Evolutionary conservation across 1,140 invertebrate genomes (phyloP).

Genomic region (Nomia melanderi): DNA sequence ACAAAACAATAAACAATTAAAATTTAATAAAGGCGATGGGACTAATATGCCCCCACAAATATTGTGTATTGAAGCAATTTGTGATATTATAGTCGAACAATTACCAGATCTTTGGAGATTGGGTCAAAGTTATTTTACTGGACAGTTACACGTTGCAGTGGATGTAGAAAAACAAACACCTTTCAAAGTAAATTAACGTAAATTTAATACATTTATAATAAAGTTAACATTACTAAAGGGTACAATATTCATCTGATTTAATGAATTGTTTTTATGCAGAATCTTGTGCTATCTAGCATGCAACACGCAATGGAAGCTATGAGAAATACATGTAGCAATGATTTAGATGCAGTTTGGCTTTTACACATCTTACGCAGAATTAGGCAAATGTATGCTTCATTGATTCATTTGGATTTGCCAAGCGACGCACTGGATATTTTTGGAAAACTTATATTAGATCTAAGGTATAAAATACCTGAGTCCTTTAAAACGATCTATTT

Average conservation of each 20-base stretch:
- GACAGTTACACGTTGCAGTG: constrained; percentile 88
- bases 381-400: constrained; percentile 85
- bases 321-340: constrained; percentile 77
- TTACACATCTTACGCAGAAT: constrained; percentile 89
- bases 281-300: constrained; percentile 76
- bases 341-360: constrained; percentile 87
- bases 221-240: not conserved
- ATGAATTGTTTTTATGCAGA: constrained; percentile 60
- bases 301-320: constrained; percentile 76
- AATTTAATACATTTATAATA: constrained; percentile 27
- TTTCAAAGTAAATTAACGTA: constrained; percentile 83
- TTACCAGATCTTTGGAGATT: constrained; percentile 94
- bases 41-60: constrained; percentile 82
- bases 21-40: constrained; percentile 69
- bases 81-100: constrained; percentile 85
- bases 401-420: constrained; percentile 89
- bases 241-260: constrained; percentile 2
- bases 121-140: constrained; percentile 93
- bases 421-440: constrained; percentile 91
- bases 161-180: constrained; percentile 86
- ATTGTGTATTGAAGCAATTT: constrained; percentile 88
- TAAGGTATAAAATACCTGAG: constrained; percentile 80
- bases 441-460: constrained; percentile 92
- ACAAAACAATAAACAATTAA: constrained; percentile 63
- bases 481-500: not conserved